Evolutionary conservation across 2,113 vertebrate species (phyloP).

Genomic region (Dryoscopus gambensis): DNA sequence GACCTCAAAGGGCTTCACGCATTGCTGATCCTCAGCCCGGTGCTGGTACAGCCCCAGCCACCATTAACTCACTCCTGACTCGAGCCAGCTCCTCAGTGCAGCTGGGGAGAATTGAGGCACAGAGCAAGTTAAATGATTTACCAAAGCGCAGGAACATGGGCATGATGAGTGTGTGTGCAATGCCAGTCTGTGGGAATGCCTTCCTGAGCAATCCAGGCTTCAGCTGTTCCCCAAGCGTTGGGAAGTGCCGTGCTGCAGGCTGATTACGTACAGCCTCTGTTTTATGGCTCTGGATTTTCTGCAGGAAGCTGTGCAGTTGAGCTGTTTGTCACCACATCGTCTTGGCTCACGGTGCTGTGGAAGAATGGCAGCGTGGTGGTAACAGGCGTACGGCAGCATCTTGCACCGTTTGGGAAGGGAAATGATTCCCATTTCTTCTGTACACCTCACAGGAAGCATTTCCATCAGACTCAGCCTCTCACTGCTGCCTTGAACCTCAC

Average conservation of each 20-base stretch:
- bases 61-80: not conserved
- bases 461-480: not conserved
- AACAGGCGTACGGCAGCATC: accelerated
- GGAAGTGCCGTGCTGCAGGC: not conserved
- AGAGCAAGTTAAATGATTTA: conserved; percentile 18
- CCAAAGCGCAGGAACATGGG: not conserved
- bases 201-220: not conserved
- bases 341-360: not conserved
- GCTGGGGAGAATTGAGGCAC: not conserved
- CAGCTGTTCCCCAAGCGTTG: not conserved
- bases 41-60: not conserved
- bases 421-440: not conserved
- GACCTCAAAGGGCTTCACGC: not conserved
- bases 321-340: not conserved
- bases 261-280: accelerated
- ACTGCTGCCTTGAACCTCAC: accelerated
- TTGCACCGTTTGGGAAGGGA: not conserved
- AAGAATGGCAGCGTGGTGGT: accelerated
- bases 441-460: accelerated
- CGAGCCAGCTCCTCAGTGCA: not conserved
- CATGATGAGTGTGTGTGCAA: not conserved
- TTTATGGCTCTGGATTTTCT: not conserved
- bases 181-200: not conserved
- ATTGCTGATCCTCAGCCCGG: not conserved
- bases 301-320: accelerated